A percentile compares a stretch with the other conserved stretches of the same genome.
Evolutionary conservation across 2,113 vertebrate genomes (phyloP).

Genomic region (Cyrtonyx montezumae): DNA sequence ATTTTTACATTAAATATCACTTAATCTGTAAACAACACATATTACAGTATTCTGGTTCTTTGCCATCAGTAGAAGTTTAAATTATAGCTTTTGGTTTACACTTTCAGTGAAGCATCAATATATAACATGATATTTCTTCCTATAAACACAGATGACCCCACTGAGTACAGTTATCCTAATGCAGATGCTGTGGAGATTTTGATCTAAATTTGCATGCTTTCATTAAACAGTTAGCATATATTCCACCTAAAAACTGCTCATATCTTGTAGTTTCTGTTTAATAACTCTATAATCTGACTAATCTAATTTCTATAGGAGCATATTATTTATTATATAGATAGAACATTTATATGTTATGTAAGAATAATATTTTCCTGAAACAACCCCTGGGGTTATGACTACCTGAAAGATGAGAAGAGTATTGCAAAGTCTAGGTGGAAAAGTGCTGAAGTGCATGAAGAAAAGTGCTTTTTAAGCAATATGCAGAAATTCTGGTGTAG

Average conservation of each 20-base stretch:
- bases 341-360: background rate
- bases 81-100: background rate
- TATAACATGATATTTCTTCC: background rate
- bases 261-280: slow-evolving; percentile 57
- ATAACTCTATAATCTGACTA: slow-evolving; percentile 63
- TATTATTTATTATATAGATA: background rate
- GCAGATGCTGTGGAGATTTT: background rate
- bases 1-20: background rate
- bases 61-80: background rate
- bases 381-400: slow-evolving; percentile 62
- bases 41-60: background rate
- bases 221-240: slow-evolving; percentile 48
- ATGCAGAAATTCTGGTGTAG: background rate
- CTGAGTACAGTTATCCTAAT: background rate
- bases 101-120: background rate
- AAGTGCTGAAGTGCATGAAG: too few species aligned
- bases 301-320: slow-evolving; percentile 53
- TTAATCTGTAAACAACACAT: background rate
- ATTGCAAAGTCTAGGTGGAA: slow-evolving; percentile 51
- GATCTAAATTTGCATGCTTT: slow-evolving; percentile 7
- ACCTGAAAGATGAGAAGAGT: slow-evolving; percentile 61
- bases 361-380: slow-evolving; percentile 58
- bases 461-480: slow-evolving; percentile 52
- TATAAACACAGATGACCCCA: background rate
- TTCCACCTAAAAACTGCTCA: slow-evolving; percentile 29